Evolutionary conservation across 1,140 invertebrate species (phyloP), one percentile per base, ranked within the genome.

Genomic region (Lutraria rhynchaena): DNA sequence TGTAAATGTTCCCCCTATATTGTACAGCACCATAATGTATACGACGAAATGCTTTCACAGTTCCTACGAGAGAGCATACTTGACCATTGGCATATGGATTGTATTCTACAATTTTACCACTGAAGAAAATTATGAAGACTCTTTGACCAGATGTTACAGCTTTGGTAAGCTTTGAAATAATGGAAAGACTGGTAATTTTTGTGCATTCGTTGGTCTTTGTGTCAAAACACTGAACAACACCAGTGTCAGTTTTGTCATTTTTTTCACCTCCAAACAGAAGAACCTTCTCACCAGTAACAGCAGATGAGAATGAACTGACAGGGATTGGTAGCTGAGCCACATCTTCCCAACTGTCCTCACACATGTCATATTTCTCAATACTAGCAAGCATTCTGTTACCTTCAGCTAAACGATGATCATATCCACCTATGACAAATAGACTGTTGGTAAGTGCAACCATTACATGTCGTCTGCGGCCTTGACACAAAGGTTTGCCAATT

Each of bases 21-120:
- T 90, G 88, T 44, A 89, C 84, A 11, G 89, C 84, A 9, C 89
- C 89, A 46, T 88, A 90, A 51, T 90, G 89, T 17, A 89, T 89
- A 31, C 87, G 73, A 35, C 89, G 87, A 77, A 89, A 90, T 19
- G 86, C 83, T 35, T 86, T 87, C 19, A 90, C 86, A 4, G 84
- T 76, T 13, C 88, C 88, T 13, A 88, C 86, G 15, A 85, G 58
- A 33, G 82, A 83, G 41, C 80, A 82, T 15, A 41, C 31, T 37
- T 83, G 60, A 0, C 63, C 63, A 49, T 65, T 85, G 49, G 77
- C 83, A 33, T 67, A 76, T 0, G 76, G 57, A 15, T 83, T 80
- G 35, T 82, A 89, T 61, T 87, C 85, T 3, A 88, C 82, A 37
- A 90, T 85, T 60, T 88, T 86, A 0, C 89, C 89, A 75, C 89